These are phyloP conservation scores for Oceanodroma leucorhoa DNA, from an alignment of 2,797 vertebrate species.

Conservation along the genomic window DNA sequence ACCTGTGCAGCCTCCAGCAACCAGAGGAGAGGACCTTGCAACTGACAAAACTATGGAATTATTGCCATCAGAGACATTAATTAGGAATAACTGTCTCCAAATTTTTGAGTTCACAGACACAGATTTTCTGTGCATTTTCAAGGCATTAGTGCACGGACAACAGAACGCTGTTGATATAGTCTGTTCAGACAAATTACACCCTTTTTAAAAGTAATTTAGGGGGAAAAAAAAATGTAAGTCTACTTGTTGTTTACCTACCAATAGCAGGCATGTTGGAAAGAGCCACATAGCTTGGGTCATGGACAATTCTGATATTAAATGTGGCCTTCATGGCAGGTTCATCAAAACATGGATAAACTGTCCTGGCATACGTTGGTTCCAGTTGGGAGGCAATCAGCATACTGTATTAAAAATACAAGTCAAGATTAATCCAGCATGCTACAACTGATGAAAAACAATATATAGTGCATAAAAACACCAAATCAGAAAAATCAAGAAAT, in stretches of 20 bases:
- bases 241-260: constrained; percentile 66
- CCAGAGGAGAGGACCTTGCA: background rate
- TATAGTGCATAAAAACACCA: background rate
- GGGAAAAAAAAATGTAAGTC: accelerated
- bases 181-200: background rate
- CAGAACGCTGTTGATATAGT: background rate
- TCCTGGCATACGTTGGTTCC: constrained; percentile 77
- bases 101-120: background rate
- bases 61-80: background rate
- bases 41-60: background rate
- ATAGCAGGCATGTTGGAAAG: constrained; percentile 82
- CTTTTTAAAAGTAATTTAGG: background rate
- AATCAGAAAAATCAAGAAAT: background rate
- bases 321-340: constrained; percentile 82
- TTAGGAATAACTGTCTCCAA: background rate
- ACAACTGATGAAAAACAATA: background rate
- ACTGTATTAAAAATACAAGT: constrained; percentile 59
- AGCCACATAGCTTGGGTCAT: constrained; percentile 75
- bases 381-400: constrained; percentile 75
- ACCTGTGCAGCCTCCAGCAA: background rate
- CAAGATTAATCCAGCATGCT: background rate
- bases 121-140: background rate
- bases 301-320: constrained; percentile 78
- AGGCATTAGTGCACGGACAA: background rate
- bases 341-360: constrained; percentile 82